These are phyloP conservation scores for Champsocephalus gunnari DNA, from an alignment of 2,797 vertebrate genomes.

Conservation along the genomic window DNA sequence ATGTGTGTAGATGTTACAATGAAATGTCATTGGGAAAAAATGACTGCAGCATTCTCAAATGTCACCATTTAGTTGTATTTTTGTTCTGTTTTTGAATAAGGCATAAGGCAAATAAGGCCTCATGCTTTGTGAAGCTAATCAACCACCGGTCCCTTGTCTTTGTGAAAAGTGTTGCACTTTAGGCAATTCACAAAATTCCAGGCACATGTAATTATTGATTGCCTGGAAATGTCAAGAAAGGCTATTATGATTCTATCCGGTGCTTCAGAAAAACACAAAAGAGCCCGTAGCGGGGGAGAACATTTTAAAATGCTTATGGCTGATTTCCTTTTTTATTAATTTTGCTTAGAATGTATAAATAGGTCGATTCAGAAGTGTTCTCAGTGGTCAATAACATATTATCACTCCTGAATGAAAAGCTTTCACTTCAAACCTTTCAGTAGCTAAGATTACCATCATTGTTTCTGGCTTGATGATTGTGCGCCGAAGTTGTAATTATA, in stretches of 20 bases:
- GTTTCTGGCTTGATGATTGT: background rate
- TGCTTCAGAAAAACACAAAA: slow-evolving; percentile 42
- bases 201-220: slow-evolving; percentile 70
- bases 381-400: background rate
- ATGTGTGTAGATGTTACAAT: slow-evolving; percentile 20
- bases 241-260: slow-evolving; percentile 46
- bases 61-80: slow-evolving; percentile 54
- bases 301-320: slow-evolving; percentile 22
- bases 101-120: slow-evolving; percentile 1
- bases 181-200: slow-evolving; percentile 57
- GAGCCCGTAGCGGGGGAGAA: slow-evolving; percentile 19
- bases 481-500: background rate
- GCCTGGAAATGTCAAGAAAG: slow-evolving; percentile 73
- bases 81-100: slow-evolving; percentile 41
- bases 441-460: background rate
- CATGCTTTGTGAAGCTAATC: slow-evolving; percentile 43
- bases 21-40: slow-evolving; percentile 61
- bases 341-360: background rate
- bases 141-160: slow-evolving; percentile 24
- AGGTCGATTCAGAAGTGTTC: background rate
- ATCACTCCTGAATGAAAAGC: slow-evolving; percentile 1
- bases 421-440: background rate
- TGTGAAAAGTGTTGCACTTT: slow-evolving; percentile 44
- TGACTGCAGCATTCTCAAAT: slow-evolving; percentile 64
- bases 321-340: background rate